Evolutionary conservation across 2,113 vertebrate genomes (phyloP).

Genomic region (Edolisoma coerulescens): DNA sequence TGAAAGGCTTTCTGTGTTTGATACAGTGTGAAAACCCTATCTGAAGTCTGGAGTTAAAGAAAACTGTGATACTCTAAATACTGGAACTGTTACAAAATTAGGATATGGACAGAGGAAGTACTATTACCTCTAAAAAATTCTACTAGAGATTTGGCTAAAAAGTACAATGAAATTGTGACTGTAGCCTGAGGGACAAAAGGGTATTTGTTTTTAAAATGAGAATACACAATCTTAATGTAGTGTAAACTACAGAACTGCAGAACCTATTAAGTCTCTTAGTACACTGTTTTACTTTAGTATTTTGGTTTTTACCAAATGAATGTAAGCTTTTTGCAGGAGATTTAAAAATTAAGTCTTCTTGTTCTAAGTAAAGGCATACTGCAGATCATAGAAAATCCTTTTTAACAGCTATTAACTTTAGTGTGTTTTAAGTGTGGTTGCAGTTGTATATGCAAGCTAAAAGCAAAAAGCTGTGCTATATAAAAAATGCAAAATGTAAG

Average conservation of each 20-base stretch:
- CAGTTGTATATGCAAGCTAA: neutral
- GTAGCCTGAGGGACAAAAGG: neutral
- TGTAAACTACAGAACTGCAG: neutral
- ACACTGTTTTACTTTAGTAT: neutral
- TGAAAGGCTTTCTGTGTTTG: neutral
- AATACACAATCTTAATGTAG: neutral
- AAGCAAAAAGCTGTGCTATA: neutral
- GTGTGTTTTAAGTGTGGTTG: neutral
- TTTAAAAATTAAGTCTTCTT: neutral
- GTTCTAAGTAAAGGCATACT: neutral
- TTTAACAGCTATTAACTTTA: neutral
- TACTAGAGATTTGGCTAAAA: neutral
- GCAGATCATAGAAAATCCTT: neutral
- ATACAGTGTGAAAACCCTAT: neutral
- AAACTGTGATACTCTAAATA: neutral
- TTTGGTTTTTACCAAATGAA: neutral
- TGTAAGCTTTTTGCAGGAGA: neutral
- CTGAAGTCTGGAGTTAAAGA: neutral
- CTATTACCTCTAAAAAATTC: neutral
- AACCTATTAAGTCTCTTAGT: neutral
- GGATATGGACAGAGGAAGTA: neutral
- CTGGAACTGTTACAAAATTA: neutral
- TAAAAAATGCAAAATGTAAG: neutral
- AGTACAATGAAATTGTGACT: neutral
- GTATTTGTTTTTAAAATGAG: neutral